phyloP scores from a whole-genome alignment of 2,888 invertebrate genomes.

The Osmoderma eremita region DNA sequence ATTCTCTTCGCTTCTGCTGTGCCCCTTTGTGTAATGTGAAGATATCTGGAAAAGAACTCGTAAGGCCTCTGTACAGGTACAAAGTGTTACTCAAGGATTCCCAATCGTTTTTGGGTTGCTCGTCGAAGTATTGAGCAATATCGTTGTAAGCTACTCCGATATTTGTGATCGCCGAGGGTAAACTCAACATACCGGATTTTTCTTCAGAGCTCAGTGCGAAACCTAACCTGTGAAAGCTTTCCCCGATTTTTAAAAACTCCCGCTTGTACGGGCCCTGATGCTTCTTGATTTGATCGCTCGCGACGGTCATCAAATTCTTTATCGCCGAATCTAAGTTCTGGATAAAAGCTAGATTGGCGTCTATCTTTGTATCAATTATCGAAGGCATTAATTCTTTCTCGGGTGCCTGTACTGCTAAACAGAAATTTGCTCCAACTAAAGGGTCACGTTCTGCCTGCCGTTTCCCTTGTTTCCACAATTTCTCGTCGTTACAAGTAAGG shows the following conservation, averaged over 20 bases:
- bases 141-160: constrained; percentile 91
- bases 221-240: constrained; percentile 85
- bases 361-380: constrained; percentile 83
- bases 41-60: constrained; percentile 90
- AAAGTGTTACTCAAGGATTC: constrained; percentile 91
- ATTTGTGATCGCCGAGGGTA: constrained; percentile 81
- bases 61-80: constrained; percentile 93
- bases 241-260: constrained; percentile 91
- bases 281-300: constrained; percentile 87
- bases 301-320: constrained; percentile 82
- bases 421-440: constrained; percentile 88
- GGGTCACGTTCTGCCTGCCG: constrained; percentile 95
- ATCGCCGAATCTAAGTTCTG: constrained; percentile 88
- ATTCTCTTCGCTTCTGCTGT: constrained; percentile 89
- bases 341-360: constrained; percentile 84
- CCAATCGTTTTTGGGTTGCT: constrained; percentile 90
- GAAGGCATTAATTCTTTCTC: constrained; percentile 79
- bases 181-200: constrained; percentile 71
- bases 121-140: constrained; percentile 89
- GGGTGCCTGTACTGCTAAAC: constrained; percentile 88
- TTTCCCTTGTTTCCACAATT: constrained; percentile 97
- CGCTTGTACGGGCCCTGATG: constrained; percentile 86
- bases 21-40: constrained; percentile 89
- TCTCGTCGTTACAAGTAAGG: constrained; percentile 96
- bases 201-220: constrained; percentile 84